Conservation (phyloP, 2,888 invertebrate genomes). For the Mimachlamys varia region DNA sequence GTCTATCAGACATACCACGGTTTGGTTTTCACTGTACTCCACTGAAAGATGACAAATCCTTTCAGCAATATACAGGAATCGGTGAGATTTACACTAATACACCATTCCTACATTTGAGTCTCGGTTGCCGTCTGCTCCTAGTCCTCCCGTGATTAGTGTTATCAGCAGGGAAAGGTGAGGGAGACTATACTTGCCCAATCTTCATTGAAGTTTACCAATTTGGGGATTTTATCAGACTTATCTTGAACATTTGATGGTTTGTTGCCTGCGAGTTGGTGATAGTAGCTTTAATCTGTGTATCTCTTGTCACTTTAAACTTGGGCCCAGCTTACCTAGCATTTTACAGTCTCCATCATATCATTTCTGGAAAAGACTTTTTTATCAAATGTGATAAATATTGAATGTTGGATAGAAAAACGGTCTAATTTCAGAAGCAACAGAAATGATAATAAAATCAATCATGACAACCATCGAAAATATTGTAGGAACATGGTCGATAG, state of each 20-base stretch:
- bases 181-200: background rate
- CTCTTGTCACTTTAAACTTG: background rate
- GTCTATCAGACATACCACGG: slow-evolving; percentile 1
- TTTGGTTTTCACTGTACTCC: background rate
- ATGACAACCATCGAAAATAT: background rate
- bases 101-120: background rate
- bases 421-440: background rate
- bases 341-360: background rate
- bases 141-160: background rate
- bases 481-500: background rate
- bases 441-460: background rate
- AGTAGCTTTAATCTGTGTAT: background rate
- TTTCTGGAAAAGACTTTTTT: background rate
- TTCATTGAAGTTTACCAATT: slow-evolving; percentile 34
- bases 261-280: background rate
- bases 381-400: background rate
- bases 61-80: background rate
- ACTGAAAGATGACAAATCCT: slow-evolving; percentile 17
- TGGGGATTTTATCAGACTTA: slow-evolving; percentile 28
- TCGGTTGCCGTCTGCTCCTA: background rate
- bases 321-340: background rate
- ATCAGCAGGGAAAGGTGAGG: slow-evolving; percentile 33
- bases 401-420: background rate
- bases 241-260: slow-evolving; percentile 30
- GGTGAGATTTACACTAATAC: slow-evolving; percentile 13